Evolutionary conservation across 1,140 invertebrate species (phyloP), one percentile per base, ranked within the genome.

Genomic region (Lepidotrigona ventralis): DNA sequence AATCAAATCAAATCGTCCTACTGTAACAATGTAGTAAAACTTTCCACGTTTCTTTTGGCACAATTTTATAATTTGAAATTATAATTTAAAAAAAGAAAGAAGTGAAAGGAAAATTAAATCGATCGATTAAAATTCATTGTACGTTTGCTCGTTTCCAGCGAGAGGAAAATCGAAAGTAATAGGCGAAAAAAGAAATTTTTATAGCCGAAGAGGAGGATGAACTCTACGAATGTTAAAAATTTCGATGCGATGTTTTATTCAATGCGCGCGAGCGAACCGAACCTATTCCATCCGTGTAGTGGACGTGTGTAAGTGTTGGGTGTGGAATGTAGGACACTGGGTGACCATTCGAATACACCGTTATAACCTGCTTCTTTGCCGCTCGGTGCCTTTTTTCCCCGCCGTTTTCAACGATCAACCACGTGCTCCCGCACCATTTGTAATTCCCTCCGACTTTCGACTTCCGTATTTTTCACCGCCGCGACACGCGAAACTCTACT

Each of bases 311-410:
- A 75, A n/a, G 70, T 71, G 70, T 29, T 26, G 68, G 6, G 8
- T 8, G 56, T 69, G 73, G 89, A 91, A 94, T 94, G 91, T 94
- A 92, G 93, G 92, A 92, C 93, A 93, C 87, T 90, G 90, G 89
- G 87, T 92, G 88, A 91, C 83, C 90, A 94, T 92, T 92, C 89
- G 89, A 93, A 92, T 91, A 88, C 86, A 93, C 93, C 93, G 94
- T 93, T 94, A 93, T 92, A 90, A 91, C 87, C 89, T 90, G 88
- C 85, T 91, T 93, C 91, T 79, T 74, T 60, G 64, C 46, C 72
- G 70, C 29, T 70, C n/a, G 19, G 69, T 80, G 74, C 21, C 46
- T 64, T 19, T n/a, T 46, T 69, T 21, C 29, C 23, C 15, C 6
- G 17, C 3, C 72, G 68, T 29, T 64, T 56, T 39, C 63, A 78